These are phyloP conservation scores for Galeopsomyia nigrocyanea DNA, from an alignment of 2,888 invertebrate genomes.

Conservation along the genomic window DNA sequence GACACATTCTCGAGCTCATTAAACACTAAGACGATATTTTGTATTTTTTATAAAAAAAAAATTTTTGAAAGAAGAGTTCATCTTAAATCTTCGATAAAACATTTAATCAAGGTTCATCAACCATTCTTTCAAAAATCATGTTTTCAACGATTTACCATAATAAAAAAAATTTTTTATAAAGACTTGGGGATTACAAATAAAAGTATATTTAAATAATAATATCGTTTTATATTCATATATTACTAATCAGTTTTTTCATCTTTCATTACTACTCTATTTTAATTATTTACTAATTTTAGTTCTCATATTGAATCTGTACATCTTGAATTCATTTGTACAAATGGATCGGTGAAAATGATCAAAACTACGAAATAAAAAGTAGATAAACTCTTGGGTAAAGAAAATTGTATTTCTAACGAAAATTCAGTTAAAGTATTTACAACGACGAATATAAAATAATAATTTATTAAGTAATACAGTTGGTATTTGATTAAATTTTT, in stretches of 20 bases:
- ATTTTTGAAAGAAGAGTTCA: not conserved
- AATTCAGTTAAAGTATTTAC: conserved; percentile 63
- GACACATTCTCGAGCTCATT: conserved; percentile 22
- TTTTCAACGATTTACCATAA: no score
- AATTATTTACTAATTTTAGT: no score
- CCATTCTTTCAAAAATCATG: no score
- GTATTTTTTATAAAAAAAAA: conserved; percentile 3
- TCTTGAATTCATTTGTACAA: no score
- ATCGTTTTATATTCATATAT: no score
- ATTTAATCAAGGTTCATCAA: no score
- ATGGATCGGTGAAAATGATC: conserved; percentile 3
- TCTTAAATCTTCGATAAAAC: no score
- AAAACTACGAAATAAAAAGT: not conserved
- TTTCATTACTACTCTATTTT: no score
- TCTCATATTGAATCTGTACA: no score
- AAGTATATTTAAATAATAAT: no score
- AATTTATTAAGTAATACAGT: conserved; percentile 65
- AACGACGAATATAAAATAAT: conserved; percentile 66
- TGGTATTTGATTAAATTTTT: conserved; percentile 63
- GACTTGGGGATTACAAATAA: not conserved
- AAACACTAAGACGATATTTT: not conserved
- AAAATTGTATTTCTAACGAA: conserved; percentile 62
- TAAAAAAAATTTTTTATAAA: no score
- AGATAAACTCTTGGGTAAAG: conserved; percentile 54
- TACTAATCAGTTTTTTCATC: no score